phyloP scores from a whole-genome alignment of 2,888 invertebrate species.

The Thereva unica region DNA sequence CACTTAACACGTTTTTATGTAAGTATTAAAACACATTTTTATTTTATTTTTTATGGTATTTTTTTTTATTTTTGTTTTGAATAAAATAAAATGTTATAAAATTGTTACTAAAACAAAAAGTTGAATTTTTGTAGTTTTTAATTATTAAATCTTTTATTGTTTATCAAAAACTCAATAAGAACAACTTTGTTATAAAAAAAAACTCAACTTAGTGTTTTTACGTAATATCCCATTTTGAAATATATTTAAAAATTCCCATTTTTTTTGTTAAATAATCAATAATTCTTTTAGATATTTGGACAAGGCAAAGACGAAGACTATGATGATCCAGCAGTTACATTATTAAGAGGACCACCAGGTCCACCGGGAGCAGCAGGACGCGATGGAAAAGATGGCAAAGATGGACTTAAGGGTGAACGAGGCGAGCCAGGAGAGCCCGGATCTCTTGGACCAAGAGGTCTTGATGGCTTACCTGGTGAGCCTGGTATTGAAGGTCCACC shows the following conservation, averaged over 20 bases:
- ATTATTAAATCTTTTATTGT: no score
- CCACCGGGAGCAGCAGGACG: slow-evolving; percentile 61
- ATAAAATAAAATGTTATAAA: background rate
- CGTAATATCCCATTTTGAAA: slow-evolving; percentile 3
- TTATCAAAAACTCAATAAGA: no score
- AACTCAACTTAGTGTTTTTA: background rate
- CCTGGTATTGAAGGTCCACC: slow-evolving; percentile 88
- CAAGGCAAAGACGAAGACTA: slow-evolving; percentile 59
- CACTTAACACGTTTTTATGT: slow-evolving; percentile 47
- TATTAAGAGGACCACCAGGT: slow-evolving; percentile 69
- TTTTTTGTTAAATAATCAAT: background rate
- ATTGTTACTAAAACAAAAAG: no score
- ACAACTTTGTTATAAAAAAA: no score
- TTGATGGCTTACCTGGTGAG: slow-evolving; percentile 75
- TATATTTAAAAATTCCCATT: background rate
- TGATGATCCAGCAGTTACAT: slow-evolving; percentile 59
- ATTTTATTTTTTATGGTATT: slow-evolving; percentile 31
- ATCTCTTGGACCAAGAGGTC: slow-evolving; percentile 73
- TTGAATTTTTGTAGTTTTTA: no score
- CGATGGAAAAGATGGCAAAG: slow-evolving; percentile 56
- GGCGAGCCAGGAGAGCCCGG: slow-evolving; percentile 80
- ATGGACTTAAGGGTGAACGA: slow-evolving; percentile 61
- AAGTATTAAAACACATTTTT: slow-evolving; percentile 41
- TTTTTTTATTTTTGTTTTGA: slow-evolving; percentile 21
- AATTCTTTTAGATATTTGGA: slow-evolving; percentile 53